Evolutionary conservation across 2,113 vertebrate genomes (phyloP), one percentile per base, ranked within the genome.

Genomic region (Gobio gobio): DNA sequence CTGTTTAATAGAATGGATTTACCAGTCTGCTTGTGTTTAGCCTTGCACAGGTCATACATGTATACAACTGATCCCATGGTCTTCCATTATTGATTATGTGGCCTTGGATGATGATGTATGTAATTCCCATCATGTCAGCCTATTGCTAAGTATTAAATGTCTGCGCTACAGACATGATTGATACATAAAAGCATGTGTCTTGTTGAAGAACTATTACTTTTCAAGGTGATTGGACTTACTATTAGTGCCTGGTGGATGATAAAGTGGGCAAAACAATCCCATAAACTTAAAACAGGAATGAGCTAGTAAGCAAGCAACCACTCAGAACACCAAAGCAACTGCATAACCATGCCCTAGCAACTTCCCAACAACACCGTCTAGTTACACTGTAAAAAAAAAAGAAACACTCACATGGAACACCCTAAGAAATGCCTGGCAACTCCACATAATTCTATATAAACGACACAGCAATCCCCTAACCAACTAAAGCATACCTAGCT

Each of bases 1-100:
- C 75, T 75, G 76, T 73, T 84, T 85, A 84, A 84, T 61, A 56
- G 36, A 82, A 88, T 59, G 64, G 83, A 88, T 84, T 84, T 85
- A 86, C 29, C 79, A 29, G 26, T 10, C n/a, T 14, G 43, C 45
- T 45, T 45, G 4, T 24, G 81, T 75, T 83, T 76, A 85, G 85
- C 85, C 33, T 45, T 83, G 73, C 58, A 78, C 81, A 75, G 70
- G 56, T 85, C 83, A 49, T 59, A 61, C n/a, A 75, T 70, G 40
- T 68, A 77, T 68, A 83, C 54, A 84, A 61, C 54, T 63, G 12
- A 84, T 29, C 78, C 66, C 63, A 83, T 51, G 64, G 56, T 86
- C 63, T 74, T 20, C 59, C 45, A 74, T 89, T 89, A 85, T 75
- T 40, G 20, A 86, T 73, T 36, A 56, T 49, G 18, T 59, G 66